phyloP scores from a whole-genome alignment of 1,140 invertebrate genomes.

The Procambarus clarkii region DNA sequence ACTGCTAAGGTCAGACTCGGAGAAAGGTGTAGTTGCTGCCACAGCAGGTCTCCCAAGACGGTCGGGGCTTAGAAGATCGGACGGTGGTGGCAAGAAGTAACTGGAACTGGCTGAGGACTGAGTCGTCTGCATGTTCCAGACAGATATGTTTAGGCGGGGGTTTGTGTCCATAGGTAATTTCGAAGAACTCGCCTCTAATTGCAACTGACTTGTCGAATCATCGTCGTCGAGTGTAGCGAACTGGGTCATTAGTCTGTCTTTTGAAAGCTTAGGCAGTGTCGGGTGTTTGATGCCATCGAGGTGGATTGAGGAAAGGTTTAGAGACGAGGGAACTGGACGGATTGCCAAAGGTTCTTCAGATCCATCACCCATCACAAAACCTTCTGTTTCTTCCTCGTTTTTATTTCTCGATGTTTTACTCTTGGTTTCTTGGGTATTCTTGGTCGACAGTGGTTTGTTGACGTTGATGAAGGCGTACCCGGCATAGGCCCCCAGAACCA shows the following conservation, averaged over 20 bases:
- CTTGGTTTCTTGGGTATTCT: neutral
- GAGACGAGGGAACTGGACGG: neutral
- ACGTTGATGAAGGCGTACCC: constrained; percentile 46
- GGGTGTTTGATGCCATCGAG: neutral
- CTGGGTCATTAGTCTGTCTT: neutral
- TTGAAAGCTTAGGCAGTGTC: neutral
- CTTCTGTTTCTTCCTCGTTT: neutral
- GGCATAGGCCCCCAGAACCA: constrained; percentile 43
- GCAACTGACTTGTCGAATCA: too few species aligned
- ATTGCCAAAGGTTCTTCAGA: neutral
- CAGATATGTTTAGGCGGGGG: neutral
- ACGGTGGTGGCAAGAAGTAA: neutral
- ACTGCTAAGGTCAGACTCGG: neutral
- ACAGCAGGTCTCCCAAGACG: neutral
- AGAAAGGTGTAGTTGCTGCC: neutral
- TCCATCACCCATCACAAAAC: neutral
- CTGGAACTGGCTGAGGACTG: neutral
- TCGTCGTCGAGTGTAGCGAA: neutral
- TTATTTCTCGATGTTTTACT: neutral
- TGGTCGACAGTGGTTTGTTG: neutral
- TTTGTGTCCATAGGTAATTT: neutral
- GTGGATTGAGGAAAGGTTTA: neutral
- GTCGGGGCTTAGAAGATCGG: neutral
- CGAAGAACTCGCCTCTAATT: too few species aligned
- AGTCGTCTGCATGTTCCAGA: neutral